A percentile compares a stretch with the other conserved stretches of the same genome.
Conservation (phyloP, 2,797 vertebrate genomes). For the Danio albolineatus region DNA sequence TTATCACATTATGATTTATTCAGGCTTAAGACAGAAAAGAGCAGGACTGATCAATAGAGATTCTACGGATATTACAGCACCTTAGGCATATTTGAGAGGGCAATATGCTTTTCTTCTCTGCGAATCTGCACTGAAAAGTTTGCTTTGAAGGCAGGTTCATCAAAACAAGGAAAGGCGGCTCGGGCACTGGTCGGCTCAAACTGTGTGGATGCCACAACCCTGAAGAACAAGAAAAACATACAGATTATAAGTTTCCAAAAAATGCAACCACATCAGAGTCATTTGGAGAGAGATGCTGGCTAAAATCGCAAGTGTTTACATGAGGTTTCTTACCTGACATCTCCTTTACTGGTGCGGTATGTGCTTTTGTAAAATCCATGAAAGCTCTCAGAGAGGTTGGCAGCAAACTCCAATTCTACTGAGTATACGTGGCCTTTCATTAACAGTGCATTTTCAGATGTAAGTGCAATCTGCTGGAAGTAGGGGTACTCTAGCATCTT, state of each 20-base stretch:
- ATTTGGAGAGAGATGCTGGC: background rate
- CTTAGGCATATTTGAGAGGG: conserved; percentile 92
- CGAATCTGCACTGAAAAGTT: conserved; percentile 84
- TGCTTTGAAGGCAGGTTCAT: conserved; percentile 92
- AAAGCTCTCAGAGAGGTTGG: conserved; percentile 85
- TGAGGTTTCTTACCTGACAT: conserved; percentile 78
- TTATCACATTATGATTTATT: background rate
- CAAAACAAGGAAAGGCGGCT: conserved; percentile 91
- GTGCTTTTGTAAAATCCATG: conserved; percentile 92
- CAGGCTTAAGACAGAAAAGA: background rate
- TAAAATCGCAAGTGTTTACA: background rate
- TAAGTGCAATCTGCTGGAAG: conserved; percentile 85
- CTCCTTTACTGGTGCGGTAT: conserved; percentile 84
- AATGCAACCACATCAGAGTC: background rate
- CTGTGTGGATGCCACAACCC: conserved; percentile 87
- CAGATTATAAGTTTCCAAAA: background rate
- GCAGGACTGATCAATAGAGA: background rate
- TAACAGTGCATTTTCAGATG: conserved; percentile 72
- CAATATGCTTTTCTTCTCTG: conserved; percentile 81
- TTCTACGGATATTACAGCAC: conserved; percentile 67
- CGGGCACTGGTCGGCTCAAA: conserved; percentile 90
- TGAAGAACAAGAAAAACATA: conserved; percentile 56
- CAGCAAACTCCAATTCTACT: conserved; percentile 79
- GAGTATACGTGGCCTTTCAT: conserved; percentile 76
- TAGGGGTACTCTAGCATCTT: conserved; percentile 78